A percentile compares a stretch with the other conserved stretches of the same genome.
These are phyloP conservation scores for Cotesia glomerata DNA, from an alignment of 1,140 invertebrate species.

Conservation along the genomic window DNA sequence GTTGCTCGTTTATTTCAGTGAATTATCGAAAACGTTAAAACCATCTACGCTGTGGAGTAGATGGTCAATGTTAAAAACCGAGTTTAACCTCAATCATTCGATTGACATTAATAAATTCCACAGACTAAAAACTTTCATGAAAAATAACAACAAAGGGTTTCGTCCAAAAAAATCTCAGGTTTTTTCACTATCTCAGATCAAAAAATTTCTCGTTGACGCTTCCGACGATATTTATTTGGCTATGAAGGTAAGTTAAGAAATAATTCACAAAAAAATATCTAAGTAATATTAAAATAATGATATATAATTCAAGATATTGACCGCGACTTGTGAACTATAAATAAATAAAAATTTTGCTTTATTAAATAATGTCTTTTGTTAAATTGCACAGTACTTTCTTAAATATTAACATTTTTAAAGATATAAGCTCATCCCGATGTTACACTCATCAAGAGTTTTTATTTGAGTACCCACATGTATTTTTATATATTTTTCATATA, in stretches of 20 bases:
- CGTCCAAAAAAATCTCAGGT: background rate
- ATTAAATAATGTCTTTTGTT: too few relatives aligned
- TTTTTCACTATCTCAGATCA: background rate
- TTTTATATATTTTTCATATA: too few relatives aligned
- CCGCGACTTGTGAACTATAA: too few relatives aligned
- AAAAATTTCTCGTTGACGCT: background rate
- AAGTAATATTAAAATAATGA: background rate
- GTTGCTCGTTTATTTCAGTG: background rate
- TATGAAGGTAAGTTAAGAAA: background rate
- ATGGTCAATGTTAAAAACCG: constrained; percentile 1
- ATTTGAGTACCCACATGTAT: too few relatives aligned
- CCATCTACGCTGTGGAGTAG: constrained; percentile 2
- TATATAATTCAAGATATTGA: constrained; percentile 1
- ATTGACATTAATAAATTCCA: background rate
- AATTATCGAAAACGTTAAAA: background rate
- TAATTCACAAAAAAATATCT: constrained; percentile 1
- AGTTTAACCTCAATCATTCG: background rate
- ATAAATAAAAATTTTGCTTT: too few relatives aligned
- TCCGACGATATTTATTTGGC: background rate
- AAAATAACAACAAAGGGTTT: background rate
- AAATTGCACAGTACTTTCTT: too few relatives aligned
- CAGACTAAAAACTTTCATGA: background rate
- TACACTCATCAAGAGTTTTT: too few relatives aligned
- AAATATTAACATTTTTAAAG: too few relatives aligned
- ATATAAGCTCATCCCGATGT: too few relatives aligned